Percentiles rank a stretch among this genome's conserved stretches.
phyloP scores from a whole-genome alignment of 2,113 vertebrate species.

The Dicaeum eximium region DNA sequence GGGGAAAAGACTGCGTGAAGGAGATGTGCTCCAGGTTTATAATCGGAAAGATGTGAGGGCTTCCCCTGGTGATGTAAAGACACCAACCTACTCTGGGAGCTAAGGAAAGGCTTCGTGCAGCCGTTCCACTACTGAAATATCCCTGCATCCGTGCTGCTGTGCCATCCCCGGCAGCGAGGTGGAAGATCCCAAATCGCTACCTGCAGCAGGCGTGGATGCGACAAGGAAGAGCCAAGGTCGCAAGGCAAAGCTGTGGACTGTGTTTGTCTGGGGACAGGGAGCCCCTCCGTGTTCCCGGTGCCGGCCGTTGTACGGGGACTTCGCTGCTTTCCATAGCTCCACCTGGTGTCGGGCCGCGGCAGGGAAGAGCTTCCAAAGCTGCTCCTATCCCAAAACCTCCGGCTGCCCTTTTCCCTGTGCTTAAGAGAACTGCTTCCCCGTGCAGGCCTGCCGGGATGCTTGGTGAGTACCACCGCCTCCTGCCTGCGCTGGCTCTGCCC shows the following conservation, averaged over 20 bases:
- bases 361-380: not conserved
- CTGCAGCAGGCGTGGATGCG: not conserved
- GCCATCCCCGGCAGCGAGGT: not conserved
- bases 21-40: not conserved
- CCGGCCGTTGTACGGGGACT: accelerated
- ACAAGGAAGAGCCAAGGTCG: too few species aligned
- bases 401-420: not conserved
- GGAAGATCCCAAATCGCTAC: accelerated
- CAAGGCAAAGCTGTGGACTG: accelerated
- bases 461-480: accelerated
- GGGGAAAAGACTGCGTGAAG: not conserved
- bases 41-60: accelerated
- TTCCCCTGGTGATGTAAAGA: not conserved
- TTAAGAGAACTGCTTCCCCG: not conserved
- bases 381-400: not conserved
- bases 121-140: not conserved
- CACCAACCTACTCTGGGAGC: not conserved
- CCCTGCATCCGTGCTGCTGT: accelerated
- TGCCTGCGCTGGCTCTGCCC: not conserved
- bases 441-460: not conserved
- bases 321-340: accelerated
- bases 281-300: accelerated
- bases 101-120: not conserved
- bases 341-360: not conserved
- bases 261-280: not conserved